Base-by-base conservation (phyloP, 2,888 invertebrate species). In the Petrolisthes manimaculis region DNA sequence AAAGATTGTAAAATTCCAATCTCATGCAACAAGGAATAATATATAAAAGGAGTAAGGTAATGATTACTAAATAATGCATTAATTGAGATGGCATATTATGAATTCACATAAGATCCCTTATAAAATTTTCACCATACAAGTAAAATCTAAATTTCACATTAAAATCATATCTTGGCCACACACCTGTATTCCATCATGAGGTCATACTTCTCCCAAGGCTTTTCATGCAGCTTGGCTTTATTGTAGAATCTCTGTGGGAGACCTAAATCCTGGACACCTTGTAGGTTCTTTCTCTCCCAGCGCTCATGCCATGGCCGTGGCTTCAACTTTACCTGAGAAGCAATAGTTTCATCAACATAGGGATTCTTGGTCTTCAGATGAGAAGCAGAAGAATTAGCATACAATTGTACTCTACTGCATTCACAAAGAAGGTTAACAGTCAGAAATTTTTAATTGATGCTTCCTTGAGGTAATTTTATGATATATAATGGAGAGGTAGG, bases 161-260 rank as follows among this genome's bases (percentile, higher is more conserved):
- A 37, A 37, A 37, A 37, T 37, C 2, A 1, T 37, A 37, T 37
- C 37, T 37, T 37, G 37, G 37, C 37, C 0, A 37, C 82, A 71
- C 93, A 95, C 95, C 98, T 96, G 93, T 99, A 99, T 89, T 96
- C 95, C 93, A 96, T 96, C 98, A 99, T 98, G 84, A 99, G 94
- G 93, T 99, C 99, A 93, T 95, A 97, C 94, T 97, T 96, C 92
- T 97, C 97, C 95, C 96, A 97, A 0, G 97, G 97, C 91, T 94
- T 96, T 77, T 94, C 95, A 61, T 94, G 92, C 84, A 94, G 92
- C 91, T 95, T 94, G 5, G 95, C 95, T 85, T 95, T 94, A 53
- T 92, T 83, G 92, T 92, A 90, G 92, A 92, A 91, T 92, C 93
- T 91, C 93, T 93, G 91, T 91, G 83, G 90, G 77, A 92, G 93